A percentile compares a stretch with the other conserved stretches of the same genome.
phyloP scores from a whole-genome alignment of 2,888 invertebrate species.

The Pocota personata region DNA sequence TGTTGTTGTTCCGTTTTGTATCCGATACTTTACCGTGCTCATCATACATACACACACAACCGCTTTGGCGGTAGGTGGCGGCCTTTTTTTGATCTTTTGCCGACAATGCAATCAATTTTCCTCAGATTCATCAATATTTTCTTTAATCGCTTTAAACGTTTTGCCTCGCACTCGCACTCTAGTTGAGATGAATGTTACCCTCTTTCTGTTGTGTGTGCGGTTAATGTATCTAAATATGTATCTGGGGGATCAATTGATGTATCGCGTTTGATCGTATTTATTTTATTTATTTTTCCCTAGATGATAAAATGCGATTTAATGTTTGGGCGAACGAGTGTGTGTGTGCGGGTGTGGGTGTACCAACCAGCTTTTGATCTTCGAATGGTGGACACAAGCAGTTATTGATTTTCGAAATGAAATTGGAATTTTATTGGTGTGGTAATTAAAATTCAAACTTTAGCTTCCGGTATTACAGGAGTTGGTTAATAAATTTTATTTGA shows the following conservation, averaged over 20 bases:
- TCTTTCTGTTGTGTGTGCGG: constrained; percentile 36
- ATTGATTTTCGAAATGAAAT: constrained; percentile 52
- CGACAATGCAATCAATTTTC: constrained; percentile 74
- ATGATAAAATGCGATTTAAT: constrained; percentile 70
- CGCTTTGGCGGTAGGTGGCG: constrained; percentile 70
- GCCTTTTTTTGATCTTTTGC: constrained; percentile 63
- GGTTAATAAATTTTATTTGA: constrained; percentile 48
- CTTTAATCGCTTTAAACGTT: constrained; percentile 73
- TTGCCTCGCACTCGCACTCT: constrained; percentile 64
- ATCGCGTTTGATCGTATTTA: constrained; percentile 71
- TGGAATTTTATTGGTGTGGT: constrained; percentile 61
- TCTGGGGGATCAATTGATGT: constrained; percentile 69
- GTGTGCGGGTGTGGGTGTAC: constrained; percentile 7
- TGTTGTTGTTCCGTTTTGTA: constrained; percentile 73
- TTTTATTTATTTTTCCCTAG: constrained; percentile 63
- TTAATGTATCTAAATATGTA: constrained; percentile 72
- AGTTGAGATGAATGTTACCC: constrained; percentile 49
- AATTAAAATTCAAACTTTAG: constrained; percentile 67
- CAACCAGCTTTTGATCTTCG: constrained; percentile 56
- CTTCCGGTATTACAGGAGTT: constrained; percentile 66
- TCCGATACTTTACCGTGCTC: constrained; percentile 57
- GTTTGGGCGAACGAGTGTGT: constrained; percentile 5
- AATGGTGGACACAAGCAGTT: constrained; percentile 28
- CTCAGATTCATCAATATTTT: constrained; percentile 74
- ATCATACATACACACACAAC: constrained; percentile 73